phyloP scores from a whole-genome alignment of 2,113 vertebrate species.

The Myotis yumanensis region DNA sequence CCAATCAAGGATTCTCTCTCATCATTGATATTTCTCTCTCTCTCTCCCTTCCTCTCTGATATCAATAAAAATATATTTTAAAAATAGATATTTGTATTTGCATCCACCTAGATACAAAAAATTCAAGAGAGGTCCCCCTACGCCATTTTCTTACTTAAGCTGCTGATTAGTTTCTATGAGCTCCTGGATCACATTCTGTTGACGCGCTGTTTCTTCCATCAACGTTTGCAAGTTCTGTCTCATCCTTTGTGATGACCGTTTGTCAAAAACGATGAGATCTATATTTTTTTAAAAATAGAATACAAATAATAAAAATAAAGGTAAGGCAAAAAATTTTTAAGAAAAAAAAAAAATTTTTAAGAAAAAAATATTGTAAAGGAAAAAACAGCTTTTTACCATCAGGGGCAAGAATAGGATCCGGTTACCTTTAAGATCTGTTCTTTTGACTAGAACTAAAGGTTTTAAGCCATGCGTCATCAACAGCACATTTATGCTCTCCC shows the following conservation, averaged over 20 bases:
- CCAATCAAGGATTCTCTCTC: no score
- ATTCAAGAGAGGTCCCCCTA: not conserved
- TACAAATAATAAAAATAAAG: slow-evolving; percentile 42
- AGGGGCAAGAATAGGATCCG: not conserved
- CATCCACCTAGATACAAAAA: not conserved
- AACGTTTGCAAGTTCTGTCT: slow-evolving; percentile 86
- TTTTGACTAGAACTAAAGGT: slow-evolving; percentile 84
- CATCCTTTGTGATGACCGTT: slow-evolving; percentile 85
- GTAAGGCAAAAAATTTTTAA: not conserved
- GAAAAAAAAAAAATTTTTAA: slow-evolving; percentile 1
- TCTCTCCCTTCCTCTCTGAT: no score
- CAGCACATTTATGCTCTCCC: slow-evolving; percentile 87
- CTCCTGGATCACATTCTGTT: slow-evolving; percentile 89
- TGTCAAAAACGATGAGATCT: slow-evolving; percentile 90
- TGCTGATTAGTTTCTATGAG: slow-evolving; percentile 88
- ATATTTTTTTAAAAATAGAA: slow-evolving; percentile 48
- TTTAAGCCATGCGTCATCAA: slow-evolving; percentile 88
- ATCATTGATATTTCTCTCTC: no score
- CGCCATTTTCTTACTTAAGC: slow-evolving; percentile 86
- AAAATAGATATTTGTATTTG: not conserved
- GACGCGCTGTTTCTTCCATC: slow-evolving; percentile 87
- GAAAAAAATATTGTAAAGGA: not conserved
- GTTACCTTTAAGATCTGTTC: slow-evolving; percentile 85
- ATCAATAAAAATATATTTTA: not conserved
- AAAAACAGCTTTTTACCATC: not conserved